Evolutionary conservation across 2,888 invertebrate species (phyloP).

Genomic region (Periphyllus acericola): DNA sequence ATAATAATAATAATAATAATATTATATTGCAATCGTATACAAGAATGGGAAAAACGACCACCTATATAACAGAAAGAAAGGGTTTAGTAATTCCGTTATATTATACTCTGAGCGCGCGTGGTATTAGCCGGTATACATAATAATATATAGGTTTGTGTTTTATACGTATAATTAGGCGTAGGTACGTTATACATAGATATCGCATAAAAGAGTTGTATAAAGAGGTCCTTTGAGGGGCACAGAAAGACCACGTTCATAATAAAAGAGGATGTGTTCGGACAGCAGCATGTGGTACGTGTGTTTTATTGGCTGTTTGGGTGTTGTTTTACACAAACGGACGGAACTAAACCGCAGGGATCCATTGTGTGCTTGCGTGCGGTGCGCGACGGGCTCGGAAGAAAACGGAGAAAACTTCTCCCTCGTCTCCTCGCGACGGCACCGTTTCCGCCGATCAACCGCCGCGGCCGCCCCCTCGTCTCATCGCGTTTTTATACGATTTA

Average conservation of each 20-base stretch:
- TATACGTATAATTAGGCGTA: slow-evolving; percentile 6
- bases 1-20: background rate
- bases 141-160: background rate
- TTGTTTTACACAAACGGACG: slow-evolving; percentile 59
- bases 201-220: slow-evolving; percentile 53
- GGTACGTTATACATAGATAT: background rate
- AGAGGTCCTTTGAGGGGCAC: slow-evolving; percentile 43
- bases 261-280: slow-evolving; percentile 60
- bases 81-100: slow-evolving; percentile 34
- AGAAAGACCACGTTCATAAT: slow-evolving; percentile 7
- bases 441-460: slow-evolving; percentile 17
- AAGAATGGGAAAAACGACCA: background rate
- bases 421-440: slow-evolving; percentile 15
- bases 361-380: background rate
- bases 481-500: background rate
- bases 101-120: background rate
- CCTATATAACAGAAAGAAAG: slow-evolving; percentile 13
- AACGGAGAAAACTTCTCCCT: slow-evolving; percentile 55
- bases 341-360: slow-evolving; percentile 57
- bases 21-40: slow-evolving; percentile 7
- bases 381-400: slow-evolving; percentile 30
- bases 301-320: slow-evolving; percentile 62
- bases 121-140: background rate
- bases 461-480: background rate
- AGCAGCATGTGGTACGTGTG: slow-evolving; percentile 60